Percentiles rank a stretch among this genome's conserved stretches.
These are phyloP conservation scores for Acanthurus tractus DNA, from an alignment of 2,797 vertebrate genomes.

Conservation along the genomic window DNA sequence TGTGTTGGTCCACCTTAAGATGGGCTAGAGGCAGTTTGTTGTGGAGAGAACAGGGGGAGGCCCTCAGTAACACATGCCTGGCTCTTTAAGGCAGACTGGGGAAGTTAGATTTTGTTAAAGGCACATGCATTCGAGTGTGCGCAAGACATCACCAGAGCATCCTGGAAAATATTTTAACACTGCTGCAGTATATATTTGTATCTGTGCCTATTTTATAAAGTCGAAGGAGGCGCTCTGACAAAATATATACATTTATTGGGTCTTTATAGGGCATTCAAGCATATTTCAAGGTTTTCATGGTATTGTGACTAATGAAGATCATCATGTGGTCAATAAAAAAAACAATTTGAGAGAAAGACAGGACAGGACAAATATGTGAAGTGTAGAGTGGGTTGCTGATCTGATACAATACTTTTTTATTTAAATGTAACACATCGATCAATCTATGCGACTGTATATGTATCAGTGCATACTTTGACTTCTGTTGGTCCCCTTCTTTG, in stretches of 20 bases:
- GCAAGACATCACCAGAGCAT: conserved; percentile 3
- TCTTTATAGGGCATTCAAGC: not conserved
- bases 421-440: not conserved
- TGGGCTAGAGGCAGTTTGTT: conserved; percentile 83
- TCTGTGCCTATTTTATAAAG: not conserved
- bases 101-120: conserved; percentile 85
- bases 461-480: not conserved
- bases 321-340: not conserved
- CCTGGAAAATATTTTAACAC: not conserved
- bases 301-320: not conserved
- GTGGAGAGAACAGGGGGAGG: conserved; percentile 85
- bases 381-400: not conserved
- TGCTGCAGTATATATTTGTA: not conserved
- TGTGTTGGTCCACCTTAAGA: conserved; percentile 88
- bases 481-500: not conserved
- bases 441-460: not conserved
- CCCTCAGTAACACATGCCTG: conserved; percentile 86
- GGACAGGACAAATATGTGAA: no score
- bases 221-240: not conserved
- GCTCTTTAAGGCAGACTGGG: conserved; percentile 90
- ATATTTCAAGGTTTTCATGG: not conserved
- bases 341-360: not conserved
- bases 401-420: not conserved
- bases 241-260: not conserved
- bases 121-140: conserved; percentile 72